A percentile compares a stretch with the other conserved stretches of the same genome.
phyloP scores from a whole-genome alignment of 1,140 invertebrate genomes.

The Lethrus apterus region DNA sequence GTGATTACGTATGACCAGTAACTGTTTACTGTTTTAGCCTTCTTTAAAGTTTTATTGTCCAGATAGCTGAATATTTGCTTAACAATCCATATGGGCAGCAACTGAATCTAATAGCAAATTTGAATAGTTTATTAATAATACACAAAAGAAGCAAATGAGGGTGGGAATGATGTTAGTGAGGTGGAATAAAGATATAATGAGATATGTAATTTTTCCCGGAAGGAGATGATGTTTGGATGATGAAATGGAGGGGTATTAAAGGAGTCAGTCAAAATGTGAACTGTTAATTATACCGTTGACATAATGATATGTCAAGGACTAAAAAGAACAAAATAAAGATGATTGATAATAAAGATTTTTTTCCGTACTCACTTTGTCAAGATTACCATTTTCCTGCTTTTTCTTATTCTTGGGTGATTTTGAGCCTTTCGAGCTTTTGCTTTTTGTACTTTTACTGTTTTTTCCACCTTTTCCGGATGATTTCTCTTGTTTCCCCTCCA shows the following conservation, averaged over 20 bases:
- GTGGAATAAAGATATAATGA: too few species aligned
- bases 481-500: not conserved
- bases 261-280: too few species aligned
- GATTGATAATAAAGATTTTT: not conserved
- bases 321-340: too few species aligned
- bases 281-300: too few species aligned
- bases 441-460: not conserved
- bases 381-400: not conserved
- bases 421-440: not conserved
- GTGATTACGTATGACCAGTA: slow-evolving; percentile 6
- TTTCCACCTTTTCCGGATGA: not conserved
- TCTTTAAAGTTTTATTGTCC: slow-evolving; percentile 7
- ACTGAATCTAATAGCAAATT: slow-evolving; percentile 1
- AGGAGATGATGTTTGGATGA: too few species aligned
- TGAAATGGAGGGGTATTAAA: too few species aligned
- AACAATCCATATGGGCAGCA: slow-evolving; percentile 13
- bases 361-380: too few species aligned
- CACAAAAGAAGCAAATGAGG: too few species aligned
- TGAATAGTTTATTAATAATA: too few species aligned
- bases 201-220: too few species aligned
- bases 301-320: too few species aligned
- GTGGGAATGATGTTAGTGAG: too few species aligned
- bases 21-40: not conserved
- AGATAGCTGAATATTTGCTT: slow-evolving; percentile 13
- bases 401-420: not conserved